Base-by-base conservation (phyloP, 2,113 vertebrate species). In the Pterocles burchelli region DNA sequence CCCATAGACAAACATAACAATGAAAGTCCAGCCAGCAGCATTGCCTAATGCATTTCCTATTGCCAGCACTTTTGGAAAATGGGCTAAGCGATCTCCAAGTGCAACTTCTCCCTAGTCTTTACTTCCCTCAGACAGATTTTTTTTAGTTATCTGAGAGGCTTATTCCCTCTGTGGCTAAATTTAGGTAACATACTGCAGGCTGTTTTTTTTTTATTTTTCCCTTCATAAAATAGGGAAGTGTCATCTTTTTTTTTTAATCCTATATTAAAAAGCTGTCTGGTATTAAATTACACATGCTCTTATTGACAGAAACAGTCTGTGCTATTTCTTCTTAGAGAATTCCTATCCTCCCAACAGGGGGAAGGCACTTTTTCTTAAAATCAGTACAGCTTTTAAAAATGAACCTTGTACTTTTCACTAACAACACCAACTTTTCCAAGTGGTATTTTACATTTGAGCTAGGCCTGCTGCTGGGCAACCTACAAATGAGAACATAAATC, bases 271-370 rank as follows among this genome's bases (percentile, higher is more conserved):
- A 75, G 31, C 62, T 95, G 66, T 74, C 89, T 82, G 54, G 41
- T 75, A 62, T 89, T 94, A 91, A 92, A 85, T 88, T 85, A 79
- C 70, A 91, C 41, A 48, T 29, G 59, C 17, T 66, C 51, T 81
- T 91, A 89, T 58, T 91, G 87, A 95, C 80, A 92, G 87, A 92
- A 89, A 87, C 61, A 68, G 38, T 46, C 85, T 91, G 36, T 79
- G 46, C 84, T 89, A n/a, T 51, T 82, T 89, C 74, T 83, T 81
- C 84, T 85, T 49, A 21, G 67, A 85, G 52, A 81, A 80, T 85
- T 85, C 36, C 67, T 88, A 10, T 43, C 54, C 36, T 91, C 45
- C 26, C 33, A 54, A 65, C 2, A 90, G 38, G 21, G 75, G 43
- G 13, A 85, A 80, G 2, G 28, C 12, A 25, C 8, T 13, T 43